Base-by-base conservation (phyloP, 2,113 vertebrate species). In the Hemiprocne comata region DNA sequence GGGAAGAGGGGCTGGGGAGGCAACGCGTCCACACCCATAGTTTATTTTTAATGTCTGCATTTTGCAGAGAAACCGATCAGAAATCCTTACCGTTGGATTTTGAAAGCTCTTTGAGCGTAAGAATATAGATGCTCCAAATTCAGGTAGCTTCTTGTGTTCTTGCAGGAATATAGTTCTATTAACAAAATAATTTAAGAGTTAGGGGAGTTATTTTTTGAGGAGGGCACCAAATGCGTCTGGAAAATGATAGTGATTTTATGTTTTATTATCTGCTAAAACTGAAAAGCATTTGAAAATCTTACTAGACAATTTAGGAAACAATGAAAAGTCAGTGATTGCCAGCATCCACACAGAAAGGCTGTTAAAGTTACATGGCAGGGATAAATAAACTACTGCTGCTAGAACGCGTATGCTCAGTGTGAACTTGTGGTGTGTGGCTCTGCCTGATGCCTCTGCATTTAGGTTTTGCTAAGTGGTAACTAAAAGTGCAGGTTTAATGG, bases 21-120 rank as follows among this genome's bases (percentile, higher is more conserved):
- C 10, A 13, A 81, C 20, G 40, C 74, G 78, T 95, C 95, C 96
- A 92, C 94, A 89, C 97, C 95, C 95, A 65, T 94, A 69, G 97
- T 96, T 97, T 95, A 90, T 97, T 97, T 97, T 97, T 97, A 95
- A 97, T 94, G 96, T 91, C 90, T 92, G 14, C 61, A 10, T 91
- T 96, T 98, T 93, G 75, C 51, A 77, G 88, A 91, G 61, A 60
- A 82, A 9, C 80, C n/a, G 44, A 34, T 93, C 54, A 86, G 69
- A 93, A 83, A 67, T 75, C 51, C 42, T 84, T 65, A 53, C 83
- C 21, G 4, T 79, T 86, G 87, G 53, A 46, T 70, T 87, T 73
- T 51, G 75, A 40, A 74, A 92, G 40, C 55, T 82, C 46, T 6
- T 7, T 42, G 44, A n/a, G 29, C 2, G 5, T 57, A 28, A 25